Evolutionary conservation across 2,113 vertebrate species (phyloP).

Genomic region (Clarias macrocephalus): DNA sequence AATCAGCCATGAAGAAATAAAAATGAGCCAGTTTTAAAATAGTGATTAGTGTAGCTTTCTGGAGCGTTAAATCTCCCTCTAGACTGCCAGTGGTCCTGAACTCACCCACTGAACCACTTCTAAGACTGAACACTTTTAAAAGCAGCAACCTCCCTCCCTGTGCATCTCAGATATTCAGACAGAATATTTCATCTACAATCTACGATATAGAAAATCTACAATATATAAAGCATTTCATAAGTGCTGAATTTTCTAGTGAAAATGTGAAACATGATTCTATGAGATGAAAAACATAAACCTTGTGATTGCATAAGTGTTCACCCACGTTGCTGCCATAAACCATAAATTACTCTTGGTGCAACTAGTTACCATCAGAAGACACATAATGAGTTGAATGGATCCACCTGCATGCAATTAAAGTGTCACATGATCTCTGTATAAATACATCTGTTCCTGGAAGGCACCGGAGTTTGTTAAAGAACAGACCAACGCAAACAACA

Average conservation of each 20-base stretch:
- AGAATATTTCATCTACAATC: background rate
- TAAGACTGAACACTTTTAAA: background rate
- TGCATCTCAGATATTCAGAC: background rate
- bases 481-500: background rate
- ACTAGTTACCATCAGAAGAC: constrained; percentile 4
- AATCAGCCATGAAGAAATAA: background rate
- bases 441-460: background rate
- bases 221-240: background rate
- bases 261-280: background rate
- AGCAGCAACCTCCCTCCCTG: background rate
- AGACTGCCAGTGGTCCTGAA: constrained; percentile 14
- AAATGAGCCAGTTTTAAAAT: background rate
- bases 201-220: background rate
- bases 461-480: background rate
- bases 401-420: constrained; percentile 12
- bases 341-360: constrained; percentile 5
- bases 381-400: constrained; percentile 6
- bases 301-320: background rate
- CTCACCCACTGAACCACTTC: background rate
- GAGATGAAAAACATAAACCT: background rate
- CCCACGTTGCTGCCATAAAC: background rate
- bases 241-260: background rate
- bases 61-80: background rate
- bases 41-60: background rate
- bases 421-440: constrained; percentile 1